Evolutionary conservation across 2,797 vertebrate genomes (phyloP).

Genomic region (Schizopygopsis pylzovi): DNA sequence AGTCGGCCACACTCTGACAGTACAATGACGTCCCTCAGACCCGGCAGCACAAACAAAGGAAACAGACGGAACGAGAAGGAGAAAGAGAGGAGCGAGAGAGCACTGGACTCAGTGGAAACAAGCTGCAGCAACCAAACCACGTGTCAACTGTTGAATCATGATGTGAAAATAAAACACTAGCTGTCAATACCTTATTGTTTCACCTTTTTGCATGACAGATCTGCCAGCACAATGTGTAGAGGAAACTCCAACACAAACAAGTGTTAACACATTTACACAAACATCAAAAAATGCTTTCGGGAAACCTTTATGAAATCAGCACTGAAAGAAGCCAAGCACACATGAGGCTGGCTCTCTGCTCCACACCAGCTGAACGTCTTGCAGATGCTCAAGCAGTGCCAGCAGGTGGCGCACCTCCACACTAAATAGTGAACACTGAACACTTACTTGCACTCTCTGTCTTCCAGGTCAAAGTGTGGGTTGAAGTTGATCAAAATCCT

Average conservation of each 20-base stretch:
- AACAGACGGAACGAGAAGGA: constrained; percentile 32
- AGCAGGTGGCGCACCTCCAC: constrained; percentile 80
- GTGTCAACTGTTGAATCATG: constrained; percentile 57
- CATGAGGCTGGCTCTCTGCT: not conserved
- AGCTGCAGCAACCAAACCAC: constrained; percentile 66
- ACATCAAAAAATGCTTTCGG: not conserved
- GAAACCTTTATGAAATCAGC: not conserved
- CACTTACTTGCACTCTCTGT: constrained; percentile 98
- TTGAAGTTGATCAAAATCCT: constrained; percentile 99
- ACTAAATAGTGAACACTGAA: constrained; percentile 61
- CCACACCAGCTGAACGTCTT: not conserved
- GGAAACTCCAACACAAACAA: constrained; percentile 53
- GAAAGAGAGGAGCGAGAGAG: constrained; percentile 1
- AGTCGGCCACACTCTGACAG: constrained; percentile 52
- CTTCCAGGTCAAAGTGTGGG: constrained; percentile 98
- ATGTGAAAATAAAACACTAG: not conserved
- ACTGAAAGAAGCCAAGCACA: not conserved
- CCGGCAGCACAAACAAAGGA: constrained; percentile 53
- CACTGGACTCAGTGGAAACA: constrained; percentile 37
- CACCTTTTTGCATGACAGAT: not conserved
- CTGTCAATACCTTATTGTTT: constrained; percentile 14
- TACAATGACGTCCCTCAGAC: constrained; percentile 50
- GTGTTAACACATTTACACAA: not conserved
- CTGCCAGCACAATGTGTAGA: not conserved
- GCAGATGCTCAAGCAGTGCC: not conserved